A percentile compares a stretch with the other conserved stretches of the same genome.
phyloP scores from a whole-genome alignment of 2,113 vertebrate species.

The Oxyruncus cristatus region DNA sequence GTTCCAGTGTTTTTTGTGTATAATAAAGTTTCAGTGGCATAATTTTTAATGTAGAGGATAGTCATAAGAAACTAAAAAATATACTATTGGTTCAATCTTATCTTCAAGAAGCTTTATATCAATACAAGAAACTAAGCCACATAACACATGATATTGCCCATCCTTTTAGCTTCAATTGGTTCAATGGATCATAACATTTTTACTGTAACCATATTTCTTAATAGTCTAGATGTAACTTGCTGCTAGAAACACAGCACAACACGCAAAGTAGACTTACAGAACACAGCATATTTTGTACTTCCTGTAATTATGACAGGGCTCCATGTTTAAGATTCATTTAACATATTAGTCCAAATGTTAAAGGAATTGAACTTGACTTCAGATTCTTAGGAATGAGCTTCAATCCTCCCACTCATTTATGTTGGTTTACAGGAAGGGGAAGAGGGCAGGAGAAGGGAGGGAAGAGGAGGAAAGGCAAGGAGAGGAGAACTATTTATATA shows the following conservation, averaged over 20 bases:
- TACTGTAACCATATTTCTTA: neutral
- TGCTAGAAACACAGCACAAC: neutral
- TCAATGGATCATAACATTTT: neutral
- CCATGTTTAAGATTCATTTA: neutral
- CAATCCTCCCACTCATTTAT: neutral
- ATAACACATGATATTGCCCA: neutral
- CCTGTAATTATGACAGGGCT: neutral
- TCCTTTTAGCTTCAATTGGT: neutral
- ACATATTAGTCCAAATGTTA: neutral
- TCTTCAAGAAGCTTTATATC: neutral
- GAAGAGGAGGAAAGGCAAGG: neutral
- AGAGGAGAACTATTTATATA: neutral
- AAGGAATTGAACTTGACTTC: neutral
- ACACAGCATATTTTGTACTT: neutral
- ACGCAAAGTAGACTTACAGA: neutral
- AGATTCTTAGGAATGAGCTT: neutral
- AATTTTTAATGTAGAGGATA: neutral
- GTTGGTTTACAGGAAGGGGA: accelerated
- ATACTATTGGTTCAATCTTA: neutral
- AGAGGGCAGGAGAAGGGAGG: no score
- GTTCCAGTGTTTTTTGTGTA: neutral
- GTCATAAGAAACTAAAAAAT: neutral
- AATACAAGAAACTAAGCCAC: neutral
- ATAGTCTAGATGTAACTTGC: neutral
- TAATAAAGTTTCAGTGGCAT: neutral